Evolutionary conservation across 2,888 invertebrate species (phyloP).

Genomic region (Incurvaria masculella): DNA sequence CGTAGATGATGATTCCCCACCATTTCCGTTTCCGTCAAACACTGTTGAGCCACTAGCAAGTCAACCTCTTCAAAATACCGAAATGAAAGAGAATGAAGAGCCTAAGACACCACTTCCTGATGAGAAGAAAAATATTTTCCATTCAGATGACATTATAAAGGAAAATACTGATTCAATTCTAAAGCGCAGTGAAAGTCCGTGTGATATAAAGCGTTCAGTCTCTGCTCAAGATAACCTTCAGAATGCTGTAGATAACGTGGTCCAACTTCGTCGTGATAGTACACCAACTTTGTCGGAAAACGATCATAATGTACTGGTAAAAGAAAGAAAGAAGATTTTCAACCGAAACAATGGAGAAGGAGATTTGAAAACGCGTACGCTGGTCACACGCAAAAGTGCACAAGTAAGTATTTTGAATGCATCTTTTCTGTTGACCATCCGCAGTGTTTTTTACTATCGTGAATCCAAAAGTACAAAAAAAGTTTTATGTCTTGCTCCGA

Average conservation of each 20-base stretch:
- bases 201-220: slow-evolving; percentile 24
- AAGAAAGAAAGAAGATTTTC: slow-evolving; percentile 89
- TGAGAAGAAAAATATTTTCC: too few species aligned
- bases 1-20: too few species aligned
- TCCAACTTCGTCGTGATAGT: slow-evolving; percentile 38
- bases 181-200: slow-evolving; percentile 17
- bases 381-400: slow-evolving; percentile 52
- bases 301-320: slow-evolving; percentile 78
- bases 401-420: slow-evolving; percentile 58
- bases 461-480: too few species aligned
- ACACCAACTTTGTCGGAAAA: slow-evolving; percentile 34
- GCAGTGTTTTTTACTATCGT: too few species aligned
- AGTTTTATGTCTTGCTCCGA: too few species aligned
- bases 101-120: too few species aligned
- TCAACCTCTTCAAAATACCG: slow-evolving; percentile 44
- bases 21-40: too few species aligned
- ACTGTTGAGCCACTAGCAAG: slow-evolving; percentile 44
- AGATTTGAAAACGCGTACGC: slow-evolving; percentile 54
- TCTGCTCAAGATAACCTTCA: slow-evolving; percentile 24
- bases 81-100: background rate
- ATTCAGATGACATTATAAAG: too few species aligned
- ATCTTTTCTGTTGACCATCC: too few species aligned
- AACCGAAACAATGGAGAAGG: slow-evolving; percentile 88
- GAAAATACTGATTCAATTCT: slow-evolving; percentile 24
- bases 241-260: slow-evolving; percentile 20